Conservation (phyloP, 1,140 invertebrate genomes). For the Drosophila bocki region DNA sequence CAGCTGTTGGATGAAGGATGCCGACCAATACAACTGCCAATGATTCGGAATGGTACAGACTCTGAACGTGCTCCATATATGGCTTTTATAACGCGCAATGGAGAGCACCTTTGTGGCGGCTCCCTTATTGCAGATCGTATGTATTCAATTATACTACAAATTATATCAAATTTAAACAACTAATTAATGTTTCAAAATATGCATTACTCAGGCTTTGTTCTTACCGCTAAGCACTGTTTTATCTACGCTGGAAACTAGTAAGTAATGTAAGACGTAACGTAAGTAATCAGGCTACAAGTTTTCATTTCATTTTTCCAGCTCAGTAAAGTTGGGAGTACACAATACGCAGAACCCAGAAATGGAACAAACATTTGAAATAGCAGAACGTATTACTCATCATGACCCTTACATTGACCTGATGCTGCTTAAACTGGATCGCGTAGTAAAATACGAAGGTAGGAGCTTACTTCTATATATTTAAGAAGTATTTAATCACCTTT, state of each 20-base stretch:
- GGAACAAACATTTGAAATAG: not conserved
- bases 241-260: not conserved
- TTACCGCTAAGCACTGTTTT: not conserved
- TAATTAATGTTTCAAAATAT: too few relatives aligned
- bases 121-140: slow-evolving; percentile 1
- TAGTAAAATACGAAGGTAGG: not conserved
- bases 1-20: not conserved
- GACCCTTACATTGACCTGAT: not conserved
- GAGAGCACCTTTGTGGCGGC: not conserved
- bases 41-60: not conserved
- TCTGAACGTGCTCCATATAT: not conserved
- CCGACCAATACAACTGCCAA: not conserved
- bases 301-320: not conserved
- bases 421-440: not conserved
- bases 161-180: too few relatives aligned
- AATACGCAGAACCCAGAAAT: not conserved
- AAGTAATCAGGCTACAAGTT: not conserved
- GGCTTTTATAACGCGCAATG: not conserved
- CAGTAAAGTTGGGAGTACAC: not conserved
- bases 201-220: not conserved
- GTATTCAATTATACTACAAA: not conserved
- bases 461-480: not conserved
- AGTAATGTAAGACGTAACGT: not conserved
- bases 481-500: not conserved
- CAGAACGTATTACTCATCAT: not conserved